Evolutionary conservation across 1,140 invertebrate genomes (phyloP).

Genomic region (Argopecten irradians): DNA sequence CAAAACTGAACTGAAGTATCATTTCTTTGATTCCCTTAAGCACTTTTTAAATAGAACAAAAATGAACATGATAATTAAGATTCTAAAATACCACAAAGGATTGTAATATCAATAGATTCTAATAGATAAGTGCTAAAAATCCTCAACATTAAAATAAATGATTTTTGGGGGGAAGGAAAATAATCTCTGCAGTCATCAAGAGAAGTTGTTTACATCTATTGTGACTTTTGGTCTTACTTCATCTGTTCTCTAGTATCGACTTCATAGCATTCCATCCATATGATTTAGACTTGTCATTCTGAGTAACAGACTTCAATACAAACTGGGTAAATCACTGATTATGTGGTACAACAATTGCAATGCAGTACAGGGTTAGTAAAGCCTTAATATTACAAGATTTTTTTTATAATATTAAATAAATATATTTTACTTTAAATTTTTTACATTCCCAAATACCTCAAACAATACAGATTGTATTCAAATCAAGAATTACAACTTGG

Average conservation of each 20-base stretch:
- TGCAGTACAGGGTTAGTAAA: background rate
- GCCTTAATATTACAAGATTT: background rate
- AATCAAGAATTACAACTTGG: no score
- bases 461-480: no score
- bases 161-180: no score
- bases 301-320: background rate
- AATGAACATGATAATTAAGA: background rate
- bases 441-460: background rate
- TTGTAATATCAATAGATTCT: background rate
- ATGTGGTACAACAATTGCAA: background rate
- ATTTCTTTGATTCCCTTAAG: background rate
- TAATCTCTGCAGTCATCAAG: background rate
- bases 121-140: background rate
- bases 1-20: background rate
- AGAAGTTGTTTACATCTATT: background rate
- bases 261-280: background rate
- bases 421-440: background rate
- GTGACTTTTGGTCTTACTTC: background rate
- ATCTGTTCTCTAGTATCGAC: background rate
- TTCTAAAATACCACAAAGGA: background rate
- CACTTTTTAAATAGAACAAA: background rate
- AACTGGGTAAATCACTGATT: background rate
- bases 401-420: no score
- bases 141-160: background rate
- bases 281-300: background rate